Evolutionary conservation across 2,888 invertebrate species (phyloP), one percentile per base, ranked within the genome.

Genomic region (Euspilapteryx auroguttella): DNA sequence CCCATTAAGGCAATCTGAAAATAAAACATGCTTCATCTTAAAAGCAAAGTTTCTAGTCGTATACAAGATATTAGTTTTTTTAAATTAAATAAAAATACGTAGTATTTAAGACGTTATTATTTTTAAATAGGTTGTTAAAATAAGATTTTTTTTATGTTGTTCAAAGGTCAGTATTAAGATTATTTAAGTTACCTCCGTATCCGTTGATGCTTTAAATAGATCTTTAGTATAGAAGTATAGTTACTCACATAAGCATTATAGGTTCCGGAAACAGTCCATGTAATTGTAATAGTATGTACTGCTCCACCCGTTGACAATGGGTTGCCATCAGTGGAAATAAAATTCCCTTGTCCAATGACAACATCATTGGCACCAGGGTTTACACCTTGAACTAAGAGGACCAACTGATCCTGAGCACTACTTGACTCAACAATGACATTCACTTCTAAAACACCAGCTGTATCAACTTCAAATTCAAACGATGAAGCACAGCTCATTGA

Each of bases 211-310:
- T n/a, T n/a, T n/a, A n/a, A n/a, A n/a, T n/a, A n/a, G n/a, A n/a
- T n/a, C n/a, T n/a, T n/a, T n/a, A n/a, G n/a, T n/a, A n/a, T n/a
- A n/a, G n/a, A n/a, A n/a, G n/a, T n/a, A n/a, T n/a, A n/a, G n/a
- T n/a, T n/a, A 14, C 57, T 56, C 42, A 56, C 56, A 34, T 47
- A 50, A 30, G 47, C 52, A 12, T 38, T 22, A 30, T 34, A 46
- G 2, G 32, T 32, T 13, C 34, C 36, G 3, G 28, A 25, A 9
- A 38, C 43, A 3, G 28, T 24, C n/a, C 53, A 17, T 9, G 5
- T 21, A 9, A 46, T 12, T 10, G 36, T 34, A 3, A 52, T 11
- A 1, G 33, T 37, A 6, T 40, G 34, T 54, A 57, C 52, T n/a
- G n/a, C n/a, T 4, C 51, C 54, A 5, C 25, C 26, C 4, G 21